Evolutionary conservation across 1,140 invertebrate genomes (phyloP).

Genomic region (Ganaspis sp.): DNA sequence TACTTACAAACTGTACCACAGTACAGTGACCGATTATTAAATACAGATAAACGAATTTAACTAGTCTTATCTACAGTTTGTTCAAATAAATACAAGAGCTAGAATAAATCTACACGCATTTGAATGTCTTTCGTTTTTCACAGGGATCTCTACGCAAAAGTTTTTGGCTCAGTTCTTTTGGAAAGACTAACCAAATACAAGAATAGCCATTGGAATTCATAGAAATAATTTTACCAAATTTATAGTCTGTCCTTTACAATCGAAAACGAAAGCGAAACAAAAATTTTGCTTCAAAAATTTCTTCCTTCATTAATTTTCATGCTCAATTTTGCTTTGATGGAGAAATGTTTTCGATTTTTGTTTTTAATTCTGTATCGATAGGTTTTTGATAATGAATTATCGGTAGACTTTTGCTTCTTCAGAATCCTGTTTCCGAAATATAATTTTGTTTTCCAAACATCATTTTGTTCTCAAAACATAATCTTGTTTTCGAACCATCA

Average conservation of each 20-base stretch:
- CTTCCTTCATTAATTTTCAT: neutral
- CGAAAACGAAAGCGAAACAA: conserved; percentile 1
- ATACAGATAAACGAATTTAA: conserved; percentile 37
- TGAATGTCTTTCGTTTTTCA: conserved; percentile 31
- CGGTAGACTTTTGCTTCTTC: no score
- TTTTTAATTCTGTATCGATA: no score
- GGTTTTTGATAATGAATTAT: no score
- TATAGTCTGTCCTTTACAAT: neutral
- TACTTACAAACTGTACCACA: conserved; percentile 58
- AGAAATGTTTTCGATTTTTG: neutral
- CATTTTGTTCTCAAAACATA: neutral
- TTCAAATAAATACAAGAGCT: conserved; percentile 68
- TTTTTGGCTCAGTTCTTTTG: neutral
- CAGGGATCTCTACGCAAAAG: conserved; percentile 12
- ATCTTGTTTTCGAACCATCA: neutral
- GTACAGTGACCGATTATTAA: conserved; percentile 49
- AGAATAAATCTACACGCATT: conserved; percentile 64
- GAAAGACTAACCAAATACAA: conserved; percentile 35
- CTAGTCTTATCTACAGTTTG: conserved; percentile 48
- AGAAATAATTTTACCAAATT: conserved; percentile 24
- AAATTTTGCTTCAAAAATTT: neutral
- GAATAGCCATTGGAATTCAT: conserved; percentile 28
- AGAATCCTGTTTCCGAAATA: neutral
- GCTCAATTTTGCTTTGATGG: neutral
- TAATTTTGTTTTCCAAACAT: neutral